A percentile compares a stretch with the other conserved stretches of the same genome.
These are phyloP conservation scores for Hippotragus niger DNA, from an alignment of 2,113 vertebrate genomes.

Conservation along the genomic window DNA sequence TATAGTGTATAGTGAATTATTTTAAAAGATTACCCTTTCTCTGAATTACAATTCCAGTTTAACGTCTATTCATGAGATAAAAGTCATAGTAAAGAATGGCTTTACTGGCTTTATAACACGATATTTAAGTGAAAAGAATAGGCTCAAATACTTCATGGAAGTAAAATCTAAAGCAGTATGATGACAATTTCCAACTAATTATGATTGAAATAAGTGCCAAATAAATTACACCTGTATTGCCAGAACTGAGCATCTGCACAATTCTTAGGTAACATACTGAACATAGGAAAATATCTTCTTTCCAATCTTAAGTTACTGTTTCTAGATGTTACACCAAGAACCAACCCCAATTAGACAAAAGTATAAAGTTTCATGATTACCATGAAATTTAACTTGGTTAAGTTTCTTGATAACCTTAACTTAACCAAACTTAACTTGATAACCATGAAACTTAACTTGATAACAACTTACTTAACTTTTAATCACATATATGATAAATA, in stretches of 20 bases:
- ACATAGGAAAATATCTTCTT: neutral
- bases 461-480: neutral
- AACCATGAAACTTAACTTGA: neutral
- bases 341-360: neutral
- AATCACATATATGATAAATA: neutral
- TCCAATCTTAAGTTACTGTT: neutral
- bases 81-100: neutral
- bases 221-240: neutral
- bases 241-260: neutral
- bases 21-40: neutral
- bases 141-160: neutral
- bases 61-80: neutral
- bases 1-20: neutral
- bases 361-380: neutral
- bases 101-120: neutral
- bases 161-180: neutral
- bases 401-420: neutral
- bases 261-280: neutral
- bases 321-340: neutral
- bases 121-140: neutral
- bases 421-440: neutral
- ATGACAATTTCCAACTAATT: neutral
- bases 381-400: neutral
- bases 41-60: neutral
- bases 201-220: neutral